A percentile compares a stretch with the other conserved stretches of the same genome.
These are phyloP conservation scores for Clarias magur DNA, from an alignment of 2,113 vertebrate species.

Conservation along the genomic window DNA sequence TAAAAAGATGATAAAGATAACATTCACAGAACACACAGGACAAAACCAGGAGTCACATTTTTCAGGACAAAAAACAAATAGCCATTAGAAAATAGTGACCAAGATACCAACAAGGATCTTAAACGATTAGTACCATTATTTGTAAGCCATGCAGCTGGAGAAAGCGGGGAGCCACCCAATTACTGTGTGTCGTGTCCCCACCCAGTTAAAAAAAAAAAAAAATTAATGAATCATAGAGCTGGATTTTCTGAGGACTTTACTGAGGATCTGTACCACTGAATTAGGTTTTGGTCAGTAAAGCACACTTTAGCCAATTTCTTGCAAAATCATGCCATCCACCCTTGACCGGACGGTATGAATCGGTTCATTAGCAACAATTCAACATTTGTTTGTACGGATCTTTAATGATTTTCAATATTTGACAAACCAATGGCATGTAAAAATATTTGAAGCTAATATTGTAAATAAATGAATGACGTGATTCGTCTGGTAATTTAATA, in stretches of 20 bases:
- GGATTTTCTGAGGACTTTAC: slow-evolving; percentile 19
- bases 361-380: neutral
- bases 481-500: neutral
- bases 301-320: neutral
- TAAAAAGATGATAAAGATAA: slow-evolving; percentile 51
- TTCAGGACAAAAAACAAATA: slow-evolving; percentile 42
- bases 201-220: too few species aligned
- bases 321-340: neutral
- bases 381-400: neutral
- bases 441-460: neutral
- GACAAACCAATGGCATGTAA: neutral
- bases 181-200: slow-evolving; percentile 28
- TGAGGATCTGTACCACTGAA: neutral
- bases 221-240: slow-evolving; percentile 37
- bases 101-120: slow-evolving; percentile 63
- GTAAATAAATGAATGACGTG: neutral
- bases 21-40: slow-evolving; percentile 52
- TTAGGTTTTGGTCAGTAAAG: neutral
- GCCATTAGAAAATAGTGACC: neutral
- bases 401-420: neutral
- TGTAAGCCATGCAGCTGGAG: slow-evolving; percentile 67
- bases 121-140: slow-evolving; percentile 52
- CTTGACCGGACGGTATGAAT: neutral
- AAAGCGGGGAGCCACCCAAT: slow-evolving; percentile 58
- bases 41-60: slow-evolving; percentile 63